Evolutionary conservation across 2,888 invertebrate genomes (phyloP), one percentile per base, ranked within the genome.

Genomic region (Schizaphis graminum): DNA sequence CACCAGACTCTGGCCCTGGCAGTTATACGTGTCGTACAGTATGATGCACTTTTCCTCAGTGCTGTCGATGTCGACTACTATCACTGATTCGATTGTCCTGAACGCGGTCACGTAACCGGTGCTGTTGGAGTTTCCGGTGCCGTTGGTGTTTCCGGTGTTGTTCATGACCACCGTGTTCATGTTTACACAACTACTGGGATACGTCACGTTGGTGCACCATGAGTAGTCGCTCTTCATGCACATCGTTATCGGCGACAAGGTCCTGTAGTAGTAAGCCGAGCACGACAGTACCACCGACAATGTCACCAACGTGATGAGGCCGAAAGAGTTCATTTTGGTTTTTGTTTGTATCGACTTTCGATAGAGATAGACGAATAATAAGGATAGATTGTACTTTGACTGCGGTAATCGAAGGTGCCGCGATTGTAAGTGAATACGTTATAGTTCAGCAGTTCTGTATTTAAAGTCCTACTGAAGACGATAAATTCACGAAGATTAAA

Each of bases 171-270:
- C 85, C 44, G 41, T 44, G 26, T 44, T 4, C 85, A 85, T 24
- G 44, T 85, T 85, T 8, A 85, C 85, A 11, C 85, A 85, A 26
- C 85, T 5, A 10, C 3, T 85, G 11, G 44, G 44, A 3, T 85
- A 85, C 3, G 85, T 26, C 26, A 85, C 85, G 85, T 85, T 85
- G 41, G 26, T 85, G 44, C 85, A 85, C 85, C 85, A 44, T 11
- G 85, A 85, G 44, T 11, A 85, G 44, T 85, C 85, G 85, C 44
- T 85, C 44, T 85, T 85, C 85, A 44, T 44, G 85, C 85, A 85
- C 26, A 85, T 26, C 44, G 85, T 44, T 11, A 85, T 85, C 11
- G 85, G 85, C 0, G 85, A 85, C 10, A 13, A 35, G 16, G 0
- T 67, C n/a, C n/a, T n/a, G 67, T 16, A n/a, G n/a, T 85, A 44